phyloP scores from a whole-genome alignment of 2,797 vertebrate genomes.

The Pseudochromis fuscus region DNA sequence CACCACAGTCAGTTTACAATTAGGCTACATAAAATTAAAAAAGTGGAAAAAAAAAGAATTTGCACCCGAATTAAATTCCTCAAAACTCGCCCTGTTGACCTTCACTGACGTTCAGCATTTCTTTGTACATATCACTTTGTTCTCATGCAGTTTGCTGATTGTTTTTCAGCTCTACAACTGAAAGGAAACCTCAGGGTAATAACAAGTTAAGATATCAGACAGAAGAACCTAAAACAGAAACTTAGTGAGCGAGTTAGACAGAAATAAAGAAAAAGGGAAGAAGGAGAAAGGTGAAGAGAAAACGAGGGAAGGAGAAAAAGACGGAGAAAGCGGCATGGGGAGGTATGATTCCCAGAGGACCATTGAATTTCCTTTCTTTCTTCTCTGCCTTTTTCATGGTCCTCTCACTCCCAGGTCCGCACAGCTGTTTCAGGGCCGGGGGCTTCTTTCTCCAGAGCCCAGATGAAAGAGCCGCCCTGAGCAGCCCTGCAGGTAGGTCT shows the following conservation, averaged over 20 bases:
- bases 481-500: constrained; percentile 87
- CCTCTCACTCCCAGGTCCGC: constrained; percentile 83
- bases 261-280: constrained; percentile 41
- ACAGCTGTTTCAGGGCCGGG: constrained; percentile 86
- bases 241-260: constrained; percentile 23
- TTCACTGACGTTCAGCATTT: constrained; percentile 6
- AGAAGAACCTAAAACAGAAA: constrained; percentile 14
- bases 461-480: constrained; percentile 87
- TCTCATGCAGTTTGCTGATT: constrained; percentile 7
- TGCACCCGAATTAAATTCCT: constrained; percentile 18
- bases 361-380: constrained; percentile 83
- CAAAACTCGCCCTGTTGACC: constrained; percentile 4
- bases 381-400: constrained; percentile 81
- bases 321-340: constrained; percentile 57
- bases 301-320: constrained; percentile 36
- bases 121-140: constrained; percentile 4
- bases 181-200: constrained; percentile 10
- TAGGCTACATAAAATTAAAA: not conserved
- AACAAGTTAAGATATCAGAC: constrained; percentile 4
- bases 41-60: not conserved
- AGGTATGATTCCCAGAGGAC: constrained; percentile 78
- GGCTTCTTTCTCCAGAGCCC: constrained; percentile 87
- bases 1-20: not conserved
- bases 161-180: constrained; percentile 18
- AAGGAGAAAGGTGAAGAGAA: constrained; percentile 26